Evolutionary conservation across 2,797 vertebrate genomes (phyloP), one percentile per base, ranked within the genome.

Genomic region (Aplochiton taeniatus): DNA sequence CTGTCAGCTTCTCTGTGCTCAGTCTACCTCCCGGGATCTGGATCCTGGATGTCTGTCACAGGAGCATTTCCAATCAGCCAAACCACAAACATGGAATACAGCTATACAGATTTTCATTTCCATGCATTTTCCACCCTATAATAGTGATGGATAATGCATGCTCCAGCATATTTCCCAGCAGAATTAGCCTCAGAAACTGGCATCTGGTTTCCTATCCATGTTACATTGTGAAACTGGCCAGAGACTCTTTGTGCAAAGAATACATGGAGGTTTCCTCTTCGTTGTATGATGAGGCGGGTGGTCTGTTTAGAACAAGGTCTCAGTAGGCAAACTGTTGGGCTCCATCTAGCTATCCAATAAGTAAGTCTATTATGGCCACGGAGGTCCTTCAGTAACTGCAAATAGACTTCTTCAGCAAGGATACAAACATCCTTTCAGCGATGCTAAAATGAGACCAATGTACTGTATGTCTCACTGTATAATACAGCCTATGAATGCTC

Each of bases 351-450:
- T 58, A 53, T 69, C 76, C 56, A 60, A 75, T 54, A 69, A 79
- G 78, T 73, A 56, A 74, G 60, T 19, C 68, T 51, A 10, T 76
- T 63, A 62, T 62, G 59, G 73, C 51, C 60, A 59, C 59, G 54
- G 45, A 73, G 50, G 58, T 55, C 50, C 48, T 60, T 59, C 4
- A 18, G 14, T 66, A 31, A 10, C 68, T 64, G 81, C 63, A 82
- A 74, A 77, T 57, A 75, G 20, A 55, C 46, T 31, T 73, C 59
- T 84, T 63, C 81, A 57, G 66, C 19, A 46, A 63, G 20, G 67
- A 58, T 75, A 71, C 69, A 78, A 68, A 78, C 65, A 67, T 78
- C 60, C 63, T 77, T 84, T 82, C 54, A 85, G 49, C 4, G 0
- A 66, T 69, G 11, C 72, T 50, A 78, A 74, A 79, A 83, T 70